phyloP scores from a whole-genome alignment of 1,140 invertebrate species.

The Bombus sibiricus region DNA sequence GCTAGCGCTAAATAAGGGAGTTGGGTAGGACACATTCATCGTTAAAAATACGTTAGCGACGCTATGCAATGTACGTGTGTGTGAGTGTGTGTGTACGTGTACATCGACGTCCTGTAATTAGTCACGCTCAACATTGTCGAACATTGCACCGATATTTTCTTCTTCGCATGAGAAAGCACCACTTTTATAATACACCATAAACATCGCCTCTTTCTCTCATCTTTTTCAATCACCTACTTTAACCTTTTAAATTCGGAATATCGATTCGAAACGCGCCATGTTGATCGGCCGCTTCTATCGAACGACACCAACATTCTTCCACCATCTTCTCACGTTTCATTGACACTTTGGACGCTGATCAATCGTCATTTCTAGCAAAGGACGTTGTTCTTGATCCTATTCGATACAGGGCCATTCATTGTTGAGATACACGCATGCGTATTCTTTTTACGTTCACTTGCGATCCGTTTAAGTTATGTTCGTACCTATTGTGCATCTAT shows the following conservation, averaged over 20 bases:
- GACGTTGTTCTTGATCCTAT: neutral
- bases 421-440: conserved; percentile 54
- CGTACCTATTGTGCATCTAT: neutral
- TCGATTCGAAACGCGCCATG: conserved; percentile 43
- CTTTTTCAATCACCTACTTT: neutral
- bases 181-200: conserved; percentile 71
- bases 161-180: conserved; percentile 73
- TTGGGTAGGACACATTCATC: conserved; percentile 69
- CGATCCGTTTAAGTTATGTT: neutral
- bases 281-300: conserved; percentile 8
- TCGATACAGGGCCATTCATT: conserved; percentile 59
- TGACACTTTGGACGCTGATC: conserved; percentile 4
- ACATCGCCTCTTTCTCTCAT: neutral
- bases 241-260: conserved; percentile 49
- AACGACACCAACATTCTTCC: neutral
- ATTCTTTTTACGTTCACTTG: conserved; percentile 11
- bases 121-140: conserved; percentile 43
- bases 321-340: neutral
- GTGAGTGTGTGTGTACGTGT: conserved; percentile 14
- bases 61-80: conserved; percentile 45
- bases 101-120: conserved; percentile 46
- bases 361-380: neutral
- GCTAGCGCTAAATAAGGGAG: conserved; percentile 44
- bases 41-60: conserved; percentile 73
- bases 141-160: conserved; percentile 42